These are phyloP conservation scores for Babylonia areolata DNA, from an alignment of 1,140 invertebrate species.

Conservation along the genomic window DNA sequence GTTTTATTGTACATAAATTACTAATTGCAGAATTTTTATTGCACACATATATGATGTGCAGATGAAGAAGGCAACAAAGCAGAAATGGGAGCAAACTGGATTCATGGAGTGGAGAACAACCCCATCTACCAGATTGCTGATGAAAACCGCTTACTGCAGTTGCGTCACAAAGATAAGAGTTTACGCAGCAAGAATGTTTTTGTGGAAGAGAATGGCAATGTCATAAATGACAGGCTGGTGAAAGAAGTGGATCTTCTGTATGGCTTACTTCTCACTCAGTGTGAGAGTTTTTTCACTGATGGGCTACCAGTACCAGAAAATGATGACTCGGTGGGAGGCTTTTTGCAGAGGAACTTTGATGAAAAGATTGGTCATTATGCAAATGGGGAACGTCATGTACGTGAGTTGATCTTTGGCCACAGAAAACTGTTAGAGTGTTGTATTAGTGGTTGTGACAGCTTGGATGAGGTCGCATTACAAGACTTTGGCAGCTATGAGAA, in stretches of 20 bases:
- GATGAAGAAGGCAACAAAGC: constrained; percentile 63
- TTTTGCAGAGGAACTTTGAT: constrained; percentile 89
- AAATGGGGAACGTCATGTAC: constrained; percentile 85
- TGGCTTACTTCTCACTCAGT: constrained; percentile 69
- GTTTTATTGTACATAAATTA: too few species aligned
- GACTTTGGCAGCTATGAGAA: constrained; percentile 87
- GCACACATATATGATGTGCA: constrained; percentile 42
- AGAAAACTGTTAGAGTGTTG: constrained; percentile 94
- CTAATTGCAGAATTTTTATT: too few species aligned
- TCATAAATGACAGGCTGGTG: constrained; percentile 64
- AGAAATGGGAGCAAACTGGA: constrained; percentile 76
- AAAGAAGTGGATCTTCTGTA: constrained; percentile 72
- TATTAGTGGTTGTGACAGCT: constrained; percentile 89
- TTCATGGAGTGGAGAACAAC: constrained; percentile 75
- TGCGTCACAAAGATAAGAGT: constrained; percentile 67
- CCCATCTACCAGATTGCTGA: constrained; percentile 75
- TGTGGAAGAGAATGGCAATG: constrained; percentile 65
- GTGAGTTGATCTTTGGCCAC: constrained; percentile 91
- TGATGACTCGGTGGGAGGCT: constrained; percentile 89
- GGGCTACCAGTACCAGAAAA: constrained; percentile 65
- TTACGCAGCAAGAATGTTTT: constrained; percentile 69
- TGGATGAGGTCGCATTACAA: constrained; percentile 85
- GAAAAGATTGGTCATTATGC: constrained; percentile 88
- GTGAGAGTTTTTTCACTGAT: constrained; percentile 72
- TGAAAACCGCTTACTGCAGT: constrained; percentile 71